Percentiles rank a stretch among this genome's conserved stretches.
Evolutionary conservation across 2,113 vertebrate species (phyloP).

Genomic region (Oncorhynchus nerka): DNA sequence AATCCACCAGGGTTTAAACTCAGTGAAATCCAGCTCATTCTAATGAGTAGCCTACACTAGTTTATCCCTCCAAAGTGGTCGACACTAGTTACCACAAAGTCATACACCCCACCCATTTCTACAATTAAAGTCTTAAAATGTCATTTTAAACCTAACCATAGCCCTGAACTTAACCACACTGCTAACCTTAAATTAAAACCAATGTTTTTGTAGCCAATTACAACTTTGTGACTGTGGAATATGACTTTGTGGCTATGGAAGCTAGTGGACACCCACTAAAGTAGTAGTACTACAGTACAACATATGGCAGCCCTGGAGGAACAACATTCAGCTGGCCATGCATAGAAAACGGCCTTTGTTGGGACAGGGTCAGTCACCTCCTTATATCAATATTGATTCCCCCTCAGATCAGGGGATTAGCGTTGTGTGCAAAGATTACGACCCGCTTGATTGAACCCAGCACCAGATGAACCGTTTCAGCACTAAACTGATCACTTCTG

Average conservation of each 20-base stretch:
- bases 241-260: too few relatives aligned
- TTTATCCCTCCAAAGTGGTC: neutral
- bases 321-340: neutral
- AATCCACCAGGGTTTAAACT: neutral
- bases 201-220: too few relatives aligned
- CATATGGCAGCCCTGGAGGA: neutral
- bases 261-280: neutral
- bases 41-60: neutral
- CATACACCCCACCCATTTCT: too few relatives aligned
- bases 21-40: neutral
- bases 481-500: conserved; percentile 41
- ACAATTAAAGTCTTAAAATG: too few relatives aligned
- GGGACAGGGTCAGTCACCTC: conserved; percentile 53
- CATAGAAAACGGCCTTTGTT: conserved; percentile 31
- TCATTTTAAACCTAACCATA: too few relatives aligned
- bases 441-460: conserved; percentile 60
- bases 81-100: too few relatives aligned
- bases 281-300: neutral
- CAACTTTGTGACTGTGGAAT: too few relatives aligned
- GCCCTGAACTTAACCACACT: too few relatives aligned
- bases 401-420: conserved; percentile 55
- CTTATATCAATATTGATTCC: conserved; percentile 63
- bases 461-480: conserved; percentile 66
- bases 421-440: conserved; percentile 54
- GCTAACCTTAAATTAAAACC: too few relatives aligned